phyloP scores from a whole-genome alignment of 2,888 invertebrate genomes.

The Panopea generosa region DNA sequence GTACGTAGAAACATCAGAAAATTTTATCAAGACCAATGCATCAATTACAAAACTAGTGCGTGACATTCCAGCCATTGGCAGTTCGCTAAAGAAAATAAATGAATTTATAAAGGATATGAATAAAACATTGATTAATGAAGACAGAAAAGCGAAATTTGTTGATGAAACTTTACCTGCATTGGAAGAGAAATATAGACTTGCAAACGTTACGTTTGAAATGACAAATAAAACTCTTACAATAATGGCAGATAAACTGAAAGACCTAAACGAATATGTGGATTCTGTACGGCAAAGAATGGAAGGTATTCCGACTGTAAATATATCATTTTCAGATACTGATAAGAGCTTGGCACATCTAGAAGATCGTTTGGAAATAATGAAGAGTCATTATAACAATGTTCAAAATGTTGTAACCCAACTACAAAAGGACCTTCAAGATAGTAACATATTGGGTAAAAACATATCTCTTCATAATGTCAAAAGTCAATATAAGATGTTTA shows the following conservation, averaged over 20 bases:
- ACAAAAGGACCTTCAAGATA: conserved; percentile 18
- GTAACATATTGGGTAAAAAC: conserved; percentile 36
- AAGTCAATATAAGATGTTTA: conserved; percentile 33
- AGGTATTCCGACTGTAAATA: conserved; percentile 38
- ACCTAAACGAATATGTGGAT: conserved; percentile 30
- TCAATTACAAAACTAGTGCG: conserved; percentile 9
- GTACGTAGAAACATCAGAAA: background rate
- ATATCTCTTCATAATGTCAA: conserved; percentile 34
- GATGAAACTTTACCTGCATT: conserved; percentile 33
- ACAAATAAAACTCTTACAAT: conserved; percentile 45
- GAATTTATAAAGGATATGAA: conserved; percentile 21
- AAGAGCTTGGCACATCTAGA: conserved; percentile 45
- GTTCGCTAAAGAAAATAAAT: conserved; percentile 8
- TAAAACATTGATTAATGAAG: conserved; percentile 30
- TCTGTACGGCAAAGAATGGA: conserved; percentile 40
- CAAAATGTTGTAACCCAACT: conserved; percentile 39
- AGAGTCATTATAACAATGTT: conserved; percentile 54
- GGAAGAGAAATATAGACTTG: conserved; percentile 26
- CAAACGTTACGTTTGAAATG: conserved; percentile 37
- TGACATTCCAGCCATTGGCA: conserved; percentile 30
- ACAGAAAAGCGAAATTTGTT: conserved; percentile 29
- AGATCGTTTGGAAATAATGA: conserved; percentile 48
- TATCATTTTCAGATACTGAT: conserved; percentile 39
- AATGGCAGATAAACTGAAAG: conserved; percentile 36
- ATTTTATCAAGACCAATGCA: background rate